Percentiles rank a stretch among this genome's conserved stretches.
Evolutionary conservation across 2,113 vertebrate species (phyloP).

Genomic region (Ailurus styani): DNA sequence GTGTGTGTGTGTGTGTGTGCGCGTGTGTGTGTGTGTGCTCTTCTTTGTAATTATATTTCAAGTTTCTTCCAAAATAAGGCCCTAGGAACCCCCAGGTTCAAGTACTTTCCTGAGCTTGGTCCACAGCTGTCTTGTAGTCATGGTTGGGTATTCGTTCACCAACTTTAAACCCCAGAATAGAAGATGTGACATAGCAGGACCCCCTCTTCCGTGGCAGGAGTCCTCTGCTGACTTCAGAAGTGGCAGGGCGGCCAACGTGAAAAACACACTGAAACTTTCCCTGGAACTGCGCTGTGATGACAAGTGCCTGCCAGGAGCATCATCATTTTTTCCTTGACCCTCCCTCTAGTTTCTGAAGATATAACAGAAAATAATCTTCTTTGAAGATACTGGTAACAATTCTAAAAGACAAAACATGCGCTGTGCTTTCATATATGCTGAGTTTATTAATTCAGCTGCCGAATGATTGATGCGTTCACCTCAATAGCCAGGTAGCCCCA

Average conservation of each 20-base stretch:
- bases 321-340: neutral
- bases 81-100: neutral
- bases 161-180: neutral
- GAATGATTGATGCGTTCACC: conserved; percentile 90
- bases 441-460: conserved; percentile 91
- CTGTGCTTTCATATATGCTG: conserved; percentile 1
- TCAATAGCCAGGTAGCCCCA: conserved; percentile 90
- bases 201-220: neutral
- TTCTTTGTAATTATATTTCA: neutral
- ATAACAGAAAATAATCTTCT: too few relatives aligned
- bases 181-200: neutral
- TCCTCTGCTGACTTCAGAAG: neutral
- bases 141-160: neutral
- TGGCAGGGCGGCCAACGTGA: neutral
- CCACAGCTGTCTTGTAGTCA: neutral
- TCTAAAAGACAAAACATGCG: neutral
- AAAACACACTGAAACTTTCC: neutral
- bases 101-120: neutral
- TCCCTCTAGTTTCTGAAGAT: too few relatives aligned
- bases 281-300: neutral
- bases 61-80: neutral
- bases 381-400: too few relatives aligned
- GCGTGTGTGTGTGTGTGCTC: too few relatives aligned
- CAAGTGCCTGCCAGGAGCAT: neutral
- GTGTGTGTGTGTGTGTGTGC: too few relatives aligned